Conservation (phyloP, 1,140 invertebrate species). For the Musca domestica region DNA sequence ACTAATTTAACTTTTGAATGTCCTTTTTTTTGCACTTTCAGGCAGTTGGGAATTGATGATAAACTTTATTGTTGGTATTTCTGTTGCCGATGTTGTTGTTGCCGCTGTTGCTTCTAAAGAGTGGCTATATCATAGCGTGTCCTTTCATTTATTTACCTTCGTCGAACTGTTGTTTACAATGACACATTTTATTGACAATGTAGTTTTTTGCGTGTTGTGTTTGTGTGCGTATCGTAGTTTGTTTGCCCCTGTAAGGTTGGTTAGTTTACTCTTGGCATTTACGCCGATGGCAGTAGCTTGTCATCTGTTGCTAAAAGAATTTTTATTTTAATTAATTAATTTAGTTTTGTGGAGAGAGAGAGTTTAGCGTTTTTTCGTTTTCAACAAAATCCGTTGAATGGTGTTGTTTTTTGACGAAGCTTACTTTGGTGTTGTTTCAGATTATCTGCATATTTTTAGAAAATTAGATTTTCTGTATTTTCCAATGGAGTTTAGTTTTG, state of each 20-base stretch:
- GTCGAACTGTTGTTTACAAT: constrained; percentile 5
- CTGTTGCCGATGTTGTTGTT: neutral
- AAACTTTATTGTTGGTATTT: neutral
- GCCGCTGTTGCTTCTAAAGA: too few species aligned
- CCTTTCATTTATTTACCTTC: neutral
- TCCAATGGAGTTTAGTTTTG: neutral
- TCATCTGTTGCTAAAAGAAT: constrained; percentile 19
- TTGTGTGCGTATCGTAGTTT: neutral
- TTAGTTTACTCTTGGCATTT: neutral
- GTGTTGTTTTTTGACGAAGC: too few species aligned
- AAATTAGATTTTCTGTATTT: neutral
- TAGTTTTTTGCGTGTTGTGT: neutral
- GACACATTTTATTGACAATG: constrained; percentile 17
- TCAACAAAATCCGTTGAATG: too few species aligned
- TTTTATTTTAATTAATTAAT: constrained; percentile 3
- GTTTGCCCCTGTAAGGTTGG: neutral
- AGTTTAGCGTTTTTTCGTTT: too few species aligned
- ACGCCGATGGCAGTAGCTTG: neutral
- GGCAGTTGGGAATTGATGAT: too few species aligned
- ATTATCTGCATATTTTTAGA: constrained; percentile 4
- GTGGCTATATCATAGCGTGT: too few species aligned
- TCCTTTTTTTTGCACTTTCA: too few species aligned
- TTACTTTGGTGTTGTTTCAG: neutral
- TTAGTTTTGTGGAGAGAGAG: neutral
- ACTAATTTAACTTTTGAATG: too few species aligned